These are phyloP conservation scores for Eupithecia centaureata DNA, from an alignment of 2,888 invertebrate species.

Conservation along the genomic window DNA sequence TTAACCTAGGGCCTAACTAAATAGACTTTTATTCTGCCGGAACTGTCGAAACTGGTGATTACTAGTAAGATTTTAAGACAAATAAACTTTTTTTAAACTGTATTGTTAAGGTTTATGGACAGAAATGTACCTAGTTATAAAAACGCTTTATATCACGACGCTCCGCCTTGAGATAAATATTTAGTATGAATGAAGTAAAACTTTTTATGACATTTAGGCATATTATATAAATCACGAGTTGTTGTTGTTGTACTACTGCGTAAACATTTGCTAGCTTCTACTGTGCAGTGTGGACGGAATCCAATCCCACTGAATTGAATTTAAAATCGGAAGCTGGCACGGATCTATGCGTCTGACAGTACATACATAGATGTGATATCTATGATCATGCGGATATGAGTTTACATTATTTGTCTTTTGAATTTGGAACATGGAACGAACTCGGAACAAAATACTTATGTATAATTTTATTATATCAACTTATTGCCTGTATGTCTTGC, in stretches of 20 bases:
- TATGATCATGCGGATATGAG: background rate
- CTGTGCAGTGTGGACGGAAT: constrained; percentile 34
- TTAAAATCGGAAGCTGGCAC: constrained; percentile 39
- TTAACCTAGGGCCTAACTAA: no score
- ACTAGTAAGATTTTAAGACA: no score
- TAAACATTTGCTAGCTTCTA: background rate
- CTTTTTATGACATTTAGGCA: background rate
- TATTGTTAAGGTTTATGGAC: no score
- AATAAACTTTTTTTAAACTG: no score
- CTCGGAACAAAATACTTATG: background rate
- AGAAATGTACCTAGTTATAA: background rate
- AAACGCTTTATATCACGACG: background rate
- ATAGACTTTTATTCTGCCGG: no score
- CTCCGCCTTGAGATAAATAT: background rate
- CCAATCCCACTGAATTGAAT: constrained; percentile 43
- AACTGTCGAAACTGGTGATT: no score
- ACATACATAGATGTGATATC: constrained; percentile 12
- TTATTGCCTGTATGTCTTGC: background rate
- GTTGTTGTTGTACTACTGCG: constrained; percentile 3
- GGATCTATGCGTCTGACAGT: constrained; percentile 34
- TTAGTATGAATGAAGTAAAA: background rate
- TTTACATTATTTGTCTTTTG: background rate
- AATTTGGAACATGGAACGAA: constrained; percentile 2
- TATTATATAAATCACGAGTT: background rate
- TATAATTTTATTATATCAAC: background rate